These are phyloP conservation scores for Bombus sylvicola DNA, from an alignment of 1,140 invertebrate species.

Conservation along the genomic window DNA sequence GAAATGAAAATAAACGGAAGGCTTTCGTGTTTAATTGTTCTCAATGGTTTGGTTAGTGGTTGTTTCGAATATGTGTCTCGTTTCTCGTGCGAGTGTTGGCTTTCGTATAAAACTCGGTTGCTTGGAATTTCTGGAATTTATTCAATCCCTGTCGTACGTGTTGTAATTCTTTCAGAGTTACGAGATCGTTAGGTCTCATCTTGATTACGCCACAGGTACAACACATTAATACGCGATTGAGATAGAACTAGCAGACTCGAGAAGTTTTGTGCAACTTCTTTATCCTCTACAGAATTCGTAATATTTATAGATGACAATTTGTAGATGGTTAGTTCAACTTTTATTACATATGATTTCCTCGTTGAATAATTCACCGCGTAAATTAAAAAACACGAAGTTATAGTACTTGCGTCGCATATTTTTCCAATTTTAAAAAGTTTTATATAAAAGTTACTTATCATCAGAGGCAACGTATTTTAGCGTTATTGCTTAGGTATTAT, in stretches of 20 bases:
- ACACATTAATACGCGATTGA: not conserved
- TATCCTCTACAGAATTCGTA: not conserved
- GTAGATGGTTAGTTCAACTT: not conserved
- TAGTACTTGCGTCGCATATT: not conserved
- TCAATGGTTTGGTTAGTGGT: not conserved
- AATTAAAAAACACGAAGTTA: not conserved
- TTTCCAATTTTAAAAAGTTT: not conserved
- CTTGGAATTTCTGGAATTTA: not conserved
- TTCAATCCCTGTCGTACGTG: not conserved
- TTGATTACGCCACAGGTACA: not conserved
- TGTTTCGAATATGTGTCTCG: too few relatives aligned
- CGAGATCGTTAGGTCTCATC: not conserved
- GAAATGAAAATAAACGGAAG: conserved; percentile 8
- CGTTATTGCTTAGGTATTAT: not conserved
- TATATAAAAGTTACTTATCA: not conserved
- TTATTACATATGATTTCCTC: not conserved
- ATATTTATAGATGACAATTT: not conserved
- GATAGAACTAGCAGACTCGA: not conserved
- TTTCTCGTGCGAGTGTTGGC: not conserved
- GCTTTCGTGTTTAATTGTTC: conserved; percentile 4
- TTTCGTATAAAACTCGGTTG: not conserved
- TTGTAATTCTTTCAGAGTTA: not conserved
- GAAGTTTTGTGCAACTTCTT: too few relatives aligned
- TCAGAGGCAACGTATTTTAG: not conserved
- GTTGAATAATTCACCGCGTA: too few relatives aligned